Evolutionary conservation across 2,113 vertebrate genomes (phyloP).

Genomic region (Melanerpes formicivorus): DNA sequence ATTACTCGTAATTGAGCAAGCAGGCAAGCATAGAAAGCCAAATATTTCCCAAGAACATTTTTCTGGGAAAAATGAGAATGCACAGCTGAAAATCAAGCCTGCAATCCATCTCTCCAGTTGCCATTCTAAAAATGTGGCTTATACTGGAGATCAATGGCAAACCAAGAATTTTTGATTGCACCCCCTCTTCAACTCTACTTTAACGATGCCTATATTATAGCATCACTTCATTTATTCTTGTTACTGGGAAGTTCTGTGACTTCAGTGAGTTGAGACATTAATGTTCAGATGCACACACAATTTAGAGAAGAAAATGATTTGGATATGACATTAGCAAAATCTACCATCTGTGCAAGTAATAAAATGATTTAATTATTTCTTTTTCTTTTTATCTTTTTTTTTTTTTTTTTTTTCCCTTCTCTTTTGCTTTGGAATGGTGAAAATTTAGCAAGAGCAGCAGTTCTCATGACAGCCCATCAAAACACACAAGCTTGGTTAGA

Average conservation of each 20-base stretch:
- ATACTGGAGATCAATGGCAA: not conserved
- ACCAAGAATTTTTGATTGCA: not conserved
- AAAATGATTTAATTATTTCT: not conserved
- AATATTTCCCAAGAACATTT: constrained; percentile 27
- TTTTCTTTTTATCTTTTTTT: not conserved
- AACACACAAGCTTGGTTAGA: not conserved
- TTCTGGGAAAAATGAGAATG: not conserved
- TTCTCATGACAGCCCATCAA: not conserved
- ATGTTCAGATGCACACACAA: not conserved
- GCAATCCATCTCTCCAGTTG: not conserved
- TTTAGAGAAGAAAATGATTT: constrained; percentile 31
- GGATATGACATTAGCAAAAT: constrained; percentile 8
- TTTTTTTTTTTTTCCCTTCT: not conserved
- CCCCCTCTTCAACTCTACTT: not conserved
- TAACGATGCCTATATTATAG: not conserved
- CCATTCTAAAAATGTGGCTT: not conserved
- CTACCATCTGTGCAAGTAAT: constrained; percentile 43
- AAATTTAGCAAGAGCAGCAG: not conserved
- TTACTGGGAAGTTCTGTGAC: not conserved
- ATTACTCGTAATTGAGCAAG: constrained; percentile 17
- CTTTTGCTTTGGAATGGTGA: not conserved
- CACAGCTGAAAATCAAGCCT: not conserved
- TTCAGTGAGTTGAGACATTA: not conserved
- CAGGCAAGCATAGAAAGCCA: not conserved
- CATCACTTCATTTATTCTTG: not conserved